These are phyloP conservation scores for Exephanes ischioxanthus DNA, from an alignment of 2,888 invertebrate genomes.

Conservation along the genomic window DNA sequence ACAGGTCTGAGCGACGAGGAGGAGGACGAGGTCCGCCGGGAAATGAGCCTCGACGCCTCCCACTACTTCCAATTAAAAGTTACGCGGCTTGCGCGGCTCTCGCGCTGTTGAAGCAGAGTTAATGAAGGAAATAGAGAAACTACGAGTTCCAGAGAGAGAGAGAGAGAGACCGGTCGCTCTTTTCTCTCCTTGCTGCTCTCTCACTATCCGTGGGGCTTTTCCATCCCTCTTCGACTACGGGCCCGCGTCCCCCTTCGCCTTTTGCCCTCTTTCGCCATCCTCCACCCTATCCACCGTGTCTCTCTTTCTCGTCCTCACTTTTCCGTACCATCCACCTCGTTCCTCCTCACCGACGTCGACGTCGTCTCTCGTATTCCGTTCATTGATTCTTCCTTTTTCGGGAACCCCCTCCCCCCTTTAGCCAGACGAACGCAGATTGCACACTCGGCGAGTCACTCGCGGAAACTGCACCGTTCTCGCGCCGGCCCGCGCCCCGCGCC, in stretches of 20 bases:
- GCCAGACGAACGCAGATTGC: conserved; percentile 71
- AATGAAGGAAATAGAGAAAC: conserved; percentile 84
- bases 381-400: conserved; percentile 77
- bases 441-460: conserved; percentile 68
- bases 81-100: conserved; percentile 73
- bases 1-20: conserved; percentile 34
- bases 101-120: conserved; percentile 81
- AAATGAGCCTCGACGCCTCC: conserved; percentile 82
- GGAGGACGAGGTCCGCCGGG: conserved; percentile 76
- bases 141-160: conserved; percentile 69
- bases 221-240: conserved; percentile 70
- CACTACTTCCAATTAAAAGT: conserved; percentile 84
- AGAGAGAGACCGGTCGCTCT: conserved; percentile 34
- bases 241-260: conserved; percentile 54
- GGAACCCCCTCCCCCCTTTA: conserved; percentile 26
- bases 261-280: conserved; percentile 66
- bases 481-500: conserved; percentile 19
- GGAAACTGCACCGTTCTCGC: conserved; percentile 62
- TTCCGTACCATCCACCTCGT: conserved; percentile 30
- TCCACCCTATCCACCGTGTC: neutral
- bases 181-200: conserved; percentile 43
- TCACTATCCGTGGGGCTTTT: conserved; percentile 30
- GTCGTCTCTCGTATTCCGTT: conserved; percentile 76
- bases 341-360: conserved; percentile 35
- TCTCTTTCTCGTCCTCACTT: conserved; percentile 8